Evolutionary conservation across 2,888 invertebrate species (phyloP), one percentile per base, ranked within the genome.

Genomic region (Apamea sordens): DNA sequence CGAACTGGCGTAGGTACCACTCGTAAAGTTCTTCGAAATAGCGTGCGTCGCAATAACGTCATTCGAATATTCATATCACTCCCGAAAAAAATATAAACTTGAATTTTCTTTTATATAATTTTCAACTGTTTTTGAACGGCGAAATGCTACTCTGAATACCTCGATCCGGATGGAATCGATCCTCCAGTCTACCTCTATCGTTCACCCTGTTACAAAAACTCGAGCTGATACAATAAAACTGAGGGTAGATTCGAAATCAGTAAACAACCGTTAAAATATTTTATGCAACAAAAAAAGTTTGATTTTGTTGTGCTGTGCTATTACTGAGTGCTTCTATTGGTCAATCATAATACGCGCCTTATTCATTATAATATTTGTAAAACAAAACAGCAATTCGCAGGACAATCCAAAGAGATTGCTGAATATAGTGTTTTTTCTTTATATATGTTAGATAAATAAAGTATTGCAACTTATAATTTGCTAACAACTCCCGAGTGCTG

Each of bases 321-420:
- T 59, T 41, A 50, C 36, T 47, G 15, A 32, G 75, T 50, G 47
- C 53, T 64, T 69, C 56, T 79, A 64, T 56, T 53, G 79, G 84
- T 79, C 63, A 61, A 84, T 10, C 59, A 36, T 59, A 32, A 41
- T 50, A 50, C 32, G 6, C 10, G 2, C 28, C n/a, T 11, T 76
- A 18, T 28, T 28, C 28, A 28, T 13, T 32, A 10, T 28, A 18
- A 24, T 44, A 5, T 44, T 1, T 1, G 32, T 32, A 44, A 74
- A 32, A n/a, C n/a, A n/a, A 41, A 41, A 36, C 15, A 36, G 24
- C 18, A 32, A 32, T 44, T 41, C 15, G 10, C 18, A n/a, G 32
- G 41, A 61, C 24, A 80, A 70, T 56, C 24, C 18, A 71, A 18
- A 44, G 44, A 28, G 44, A 64, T 41, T 32, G 41, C 18, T 15